Evolutionary conservation across 2,888 invertebrate genomes (phyloP).

Genomic region (Tortricodes alternella): DNA sequence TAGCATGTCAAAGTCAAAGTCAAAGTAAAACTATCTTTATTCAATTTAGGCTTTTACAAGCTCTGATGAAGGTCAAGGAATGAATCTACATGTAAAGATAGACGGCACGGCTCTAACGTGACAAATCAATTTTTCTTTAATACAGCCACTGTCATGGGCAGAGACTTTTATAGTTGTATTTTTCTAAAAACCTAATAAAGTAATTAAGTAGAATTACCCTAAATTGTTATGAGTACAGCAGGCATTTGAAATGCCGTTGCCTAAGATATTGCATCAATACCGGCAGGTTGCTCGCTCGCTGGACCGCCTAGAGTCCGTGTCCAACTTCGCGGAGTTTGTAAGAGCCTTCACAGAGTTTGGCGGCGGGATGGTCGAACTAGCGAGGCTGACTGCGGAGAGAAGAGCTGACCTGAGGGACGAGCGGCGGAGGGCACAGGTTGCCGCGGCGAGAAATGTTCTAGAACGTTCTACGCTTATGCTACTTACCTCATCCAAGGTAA

Average conservation of each 20-base stretch:
- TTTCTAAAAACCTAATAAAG: not conserved
- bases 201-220: conserved; percentile 1
- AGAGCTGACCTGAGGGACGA: conserved; percentile 96
- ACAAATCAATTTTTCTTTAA: no score
- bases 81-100: no score
- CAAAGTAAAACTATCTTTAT: no score
- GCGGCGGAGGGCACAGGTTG: conserved; percentile 96
- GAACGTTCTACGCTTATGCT: conserved; percentile 98
- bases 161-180: no score
- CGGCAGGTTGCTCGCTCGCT: conserved; percentile 89
- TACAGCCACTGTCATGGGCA: no score
- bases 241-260: conserved; percentile 29
- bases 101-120: no score
- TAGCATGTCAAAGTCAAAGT: no score
- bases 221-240: conserved; percentile 23
- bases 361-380: conserved; percentile 98
- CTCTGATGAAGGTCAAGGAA: no score
- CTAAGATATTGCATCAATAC: conserved; percentile 30
- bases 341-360: conserved; percentile 99
- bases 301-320: conserved; percentile 92
- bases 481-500: conserved; percentile 96
- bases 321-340: conserved; percentile 98
- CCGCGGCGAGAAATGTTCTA: conserved; percentile 96
- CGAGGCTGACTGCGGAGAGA: conserved; percentile 93
- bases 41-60: no score